A percentile compares a stretch with the other conserved stretches of the same genome.
Conservation (phyloP, 2,888 invertebrate species). For the Tanytarsus gracilentus region DNA sequence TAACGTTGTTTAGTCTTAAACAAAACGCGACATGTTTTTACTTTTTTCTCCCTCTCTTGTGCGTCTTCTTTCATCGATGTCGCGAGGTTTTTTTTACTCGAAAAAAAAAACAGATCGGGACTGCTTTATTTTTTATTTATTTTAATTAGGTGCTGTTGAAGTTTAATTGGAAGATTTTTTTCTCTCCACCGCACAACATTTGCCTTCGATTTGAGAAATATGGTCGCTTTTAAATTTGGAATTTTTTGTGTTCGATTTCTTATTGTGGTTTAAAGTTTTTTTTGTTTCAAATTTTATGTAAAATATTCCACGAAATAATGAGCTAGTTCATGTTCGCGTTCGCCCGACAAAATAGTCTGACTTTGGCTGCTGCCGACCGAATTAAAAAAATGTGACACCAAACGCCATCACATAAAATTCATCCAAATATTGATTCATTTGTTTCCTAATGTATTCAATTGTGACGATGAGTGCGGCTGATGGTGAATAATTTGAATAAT, state of each 20-base stretch:
- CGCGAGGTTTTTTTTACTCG: slow-evolving; percentile 9
- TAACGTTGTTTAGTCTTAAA: slow-evolving; percentile 28
- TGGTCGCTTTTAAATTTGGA: slow-evolving; percentile 7
- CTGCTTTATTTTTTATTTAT: slow-evolving; percentile 28
- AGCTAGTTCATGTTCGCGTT: slow-evolving; percentile 10
- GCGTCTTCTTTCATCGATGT: slow-evolving; percentile 13
- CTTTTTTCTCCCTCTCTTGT: slow-evolving; percentile 6
- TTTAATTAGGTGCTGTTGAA: slow-evolving; percentile 29
- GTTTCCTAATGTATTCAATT: too few species aligned
- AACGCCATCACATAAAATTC: too few species aligned
- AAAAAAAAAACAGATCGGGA: background rate
- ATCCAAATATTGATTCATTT: too few species aligned
- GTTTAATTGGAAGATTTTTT: slow-evolving; percentile 29
- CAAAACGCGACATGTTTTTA: slow-evolving; percentile 29
- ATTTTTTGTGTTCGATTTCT: slow-evolving; percentile 1
- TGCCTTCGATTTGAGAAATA: slow-evolving; percentile 16
- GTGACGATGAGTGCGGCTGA: too few species aligned
- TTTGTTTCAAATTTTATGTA: slow-evolving; percentile 21
- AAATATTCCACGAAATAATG: slow-evolving; percentile 28
- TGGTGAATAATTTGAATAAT: too few species aligned
- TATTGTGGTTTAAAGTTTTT: background rate
- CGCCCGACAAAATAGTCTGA: background rate
- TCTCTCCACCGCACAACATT: background rate
- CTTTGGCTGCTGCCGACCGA: background rate
- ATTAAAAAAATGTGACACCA: background rate